These are phyloP conservation scores for Hypothenemus hampei DNA, from an alignment of 1,140 invertebrate genomes.

Conservation along the genomic window DNA sequence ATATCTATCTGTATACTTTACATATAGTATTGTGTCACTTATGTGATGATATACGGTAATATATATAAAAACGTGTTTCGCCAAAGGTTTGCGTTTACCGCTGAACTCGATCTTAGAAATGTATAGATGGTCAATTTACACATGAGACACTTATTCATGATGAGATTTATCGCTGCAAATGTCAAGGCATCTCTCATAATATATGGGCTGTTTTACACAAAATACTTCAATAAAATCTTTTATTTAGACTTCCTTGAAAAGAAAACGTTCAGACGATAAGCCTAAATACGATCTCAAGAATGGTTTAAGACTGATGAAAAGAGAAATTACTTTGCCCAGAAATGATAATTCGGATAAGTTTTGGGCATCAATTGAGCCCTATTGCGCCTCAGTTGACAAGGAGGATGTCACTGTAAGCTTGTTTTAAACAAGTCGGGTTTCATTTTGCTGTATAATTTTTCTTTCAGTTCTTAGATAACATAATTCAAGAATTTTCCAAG, in stretches of 20 bases:
- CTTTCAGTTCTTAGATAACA: slow-evolving; percentile 67
- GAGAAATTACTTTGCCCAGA: slow-evolving; percentile 60
- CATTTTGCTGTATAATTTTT: background rate
- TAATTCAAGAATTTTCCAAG: slow-evolving; percentile 66
- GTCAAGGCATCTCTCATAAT: no score
- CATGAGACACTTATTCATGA: no score
- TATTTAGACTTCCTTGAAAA: slow-evolving; percentile 36
- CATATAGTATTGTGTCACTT: no score
- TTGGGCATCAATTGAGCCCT: slow-evolving; percentile 91
- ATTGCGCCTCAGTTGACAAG: slow-evolving; percentile 80
- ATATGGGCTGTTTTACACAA: no score
- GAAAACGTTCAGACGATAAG: slow-evolving; percentile 50
- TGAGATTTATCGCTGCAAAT: no score
- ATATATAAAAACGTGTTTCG: no score
- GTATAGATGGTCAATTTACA: no score
- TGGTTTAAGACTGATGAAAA: slow-evolving; percentile 43
- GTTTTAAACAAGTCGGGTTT: background rate
- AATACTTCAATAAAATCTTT: slow-evolving; percentile 15
- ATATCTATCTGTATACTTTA: no score
- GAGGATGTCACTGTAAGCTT: slow-evolving; percentile 72
- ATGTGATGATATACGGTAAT: no score
- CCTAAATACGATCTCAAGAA: slow-evolving; percentile 47
- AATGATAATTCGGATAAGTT: slow-evolving; percentile 94
- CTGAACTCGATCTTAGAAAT: no score
- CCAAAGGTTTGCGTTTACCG: no score